Evolutionary conservation across 2,797 vertebrate genomes (phyloP).

Genomic region (Delichon dasypus): DNA sequence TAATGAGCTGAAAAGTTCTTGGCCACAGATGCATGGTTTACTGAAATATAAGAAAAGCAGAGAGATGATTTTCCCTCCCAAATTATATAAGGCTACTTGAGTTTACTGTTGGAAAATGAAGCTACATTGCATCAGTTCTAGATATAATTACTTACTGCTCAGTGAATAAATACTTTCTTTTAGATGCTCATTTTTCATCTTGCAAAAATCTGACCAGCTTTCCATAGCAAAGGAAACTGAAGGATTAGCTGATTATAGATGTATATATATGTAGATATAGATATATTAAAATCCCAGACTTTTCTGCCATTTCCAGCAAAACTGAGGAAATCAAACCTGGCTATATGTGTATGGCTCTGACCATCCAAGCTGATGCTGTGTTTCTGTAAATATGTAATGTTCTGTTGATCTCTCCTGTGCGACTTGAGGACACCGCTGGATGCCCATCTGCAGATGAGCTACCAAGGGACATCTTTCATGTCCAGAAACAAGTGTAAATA

Average conservation of each 20-base stretch:
- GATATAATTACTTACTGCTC: background rate
- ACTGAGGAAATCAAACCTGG: background rate
- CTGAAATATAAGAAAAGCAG: conserved; percentile 30
- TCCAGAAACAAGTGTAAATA: background rate
- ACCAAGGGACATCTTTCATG: background rate
- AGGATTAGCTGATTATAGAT: background rate
- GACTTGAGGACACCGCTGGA: background rate
- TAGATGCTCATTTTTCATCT: background rate
- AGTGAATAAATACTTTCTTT: background rate
- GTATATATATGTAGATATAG: background rate
- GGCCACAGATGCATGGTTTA: conserved; percentile 11
- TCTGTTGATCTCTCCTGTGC: background rate
- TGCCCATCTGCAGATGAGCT: background rate
- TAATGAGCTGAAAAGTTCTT: conserved; percentile 58
- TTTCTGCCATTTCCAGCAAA: background rate
- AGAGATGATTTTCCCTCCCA: conserved; percentile 15
- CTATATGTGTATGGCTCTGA: rapidly evolving
- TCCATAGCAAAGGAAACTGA: background rate
- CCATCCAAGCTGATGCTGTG: background rate
- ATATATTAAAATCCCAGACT: background rate
- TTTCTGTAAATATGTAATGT: background rate
- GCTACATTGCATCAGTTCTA: background rate
- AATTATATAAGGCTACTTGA: conserved; percentile 18
- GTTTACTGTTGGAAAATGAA: conserved; percentile 27
- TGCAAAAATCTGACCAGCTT: background rate